A percentile compares a stretch with the other conserved stretches of the same genome.
Conservation (phyloP, 2,797 vertebrate species). For the Macroramphosus scolopax region DNA sequence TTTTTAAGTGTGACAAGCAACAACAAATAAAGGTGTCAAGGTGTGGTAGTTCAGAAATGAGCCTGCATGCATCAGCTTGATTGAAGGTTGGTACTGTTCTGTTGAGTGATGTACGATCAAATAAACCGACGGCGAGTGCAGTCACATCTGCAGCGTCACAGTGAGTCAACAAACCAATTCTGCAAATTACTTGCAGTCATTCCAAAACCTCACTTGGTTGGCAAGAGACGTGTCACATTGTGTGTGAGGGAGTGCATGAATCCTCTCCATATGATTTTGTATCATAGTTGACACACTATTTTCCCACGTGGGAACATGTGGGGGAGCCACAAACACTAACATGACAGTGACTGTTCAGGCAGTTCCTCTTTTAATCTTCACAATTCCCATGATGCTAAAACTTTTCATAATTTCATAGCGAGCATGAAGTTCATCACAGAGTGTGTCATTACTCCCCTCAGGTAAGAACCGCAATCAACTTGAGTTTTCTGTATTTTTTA, state of each 20-base stretch:
- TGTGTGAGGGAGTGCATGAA: conserved; percentile 8
- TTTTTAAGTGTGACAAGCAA: too few species aligned
- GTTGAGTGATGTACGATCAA: too few species aligned
- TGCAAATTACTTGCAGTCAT: too few species aligned
- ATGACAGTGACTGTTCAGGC: conserved; percentile 62
- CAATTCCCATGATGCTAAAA: too few species aligned
- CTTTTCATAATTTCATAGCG: conserved; percentile 1
- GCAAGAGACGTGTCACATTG: conserved; percentile 14
- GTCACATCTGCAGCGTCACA: too few species aligned
- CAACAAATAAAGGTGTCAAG: too few species aligned
- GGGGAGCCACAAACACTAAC: conserved; percentile 28
- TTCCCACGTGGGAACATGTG: conserved; percentile 25
- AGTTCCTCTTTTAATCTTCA: conserved; percentile 54
- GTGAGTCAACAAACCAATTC: too few species aligned
- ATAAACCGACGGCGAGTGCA: too few species aligned
- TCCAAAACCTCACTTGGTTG: too few species aligned
- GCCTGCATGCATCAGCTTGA: too few species aligned
- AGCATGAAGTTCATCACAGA: conserved; percentile 45
- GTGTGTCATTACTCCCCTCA: conserved; percentile 17
- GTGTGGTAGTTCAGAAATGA: too few species aligned
- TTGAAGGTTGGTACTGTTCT: too few species aligned
- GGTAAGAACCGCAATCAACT: conserved; percentile 46
- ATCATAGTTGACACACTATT: conserved; percentile 18
- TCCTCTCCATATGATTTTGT: conserved; percentile 30
- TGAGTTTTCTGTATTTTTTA: background rate